phyloP scores from a whole-genome alignment of 2,888 invertebrate genomes.

The Glomeris marginata region DNA sequence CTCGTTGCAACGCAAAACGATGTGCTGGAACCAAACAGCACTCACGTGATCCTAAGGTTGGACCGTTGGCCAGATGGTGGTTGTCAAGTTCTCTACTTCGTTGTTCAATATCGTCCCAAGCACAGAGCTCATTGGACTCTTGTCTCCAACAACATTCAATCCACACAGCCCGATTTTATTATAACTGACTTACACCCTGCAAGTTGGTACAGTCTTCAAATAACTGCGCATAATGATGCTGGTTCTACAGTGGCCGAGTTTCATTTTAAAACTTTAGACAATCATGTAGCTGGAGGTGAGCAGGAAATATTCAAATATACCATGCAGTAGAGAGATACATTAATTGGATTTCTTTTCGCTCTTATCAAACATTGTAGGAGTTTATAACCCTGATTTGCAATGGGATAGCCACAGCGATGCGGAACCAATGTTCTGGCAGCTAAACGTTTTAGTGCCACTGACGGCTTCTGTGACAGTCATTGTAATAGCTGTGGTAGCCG shows the following conservation, averaged over 20 bases:
- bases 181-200: constrained; percentile 50
- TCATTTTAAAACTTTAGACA: constrained; percentile 49
- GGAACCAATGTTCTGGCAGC: constrained; percentile 10
- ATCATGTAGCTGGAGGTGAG: constrained; percentile 37
- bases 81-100: constrained; percentile 62
- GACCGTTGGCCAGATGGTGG: constrained; percentile 74
- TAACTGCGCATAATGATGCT: constrained; percentile 56
- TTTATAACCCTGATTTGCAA: not conserved
- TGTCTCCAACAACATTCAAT: constrained; percentile 37
- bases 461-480: constrained; percentile 13
- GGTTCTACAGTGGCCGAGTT: constrained; percentile 51
- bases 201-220: constrained; percentile 52
- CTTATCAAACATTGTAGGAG: not conserved
- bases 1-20: constrained; percentile 57
- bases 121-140: constrained; percentile 37
- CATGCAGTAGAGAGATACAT: no score
- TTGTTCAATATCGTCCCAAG: constrained; percentile 40
- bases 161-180: constrained; percentile 35
- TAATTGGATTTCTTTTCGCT: not conserved
- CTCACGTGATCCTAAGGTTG: constrained; percentile 60
- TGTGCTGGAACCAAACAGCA: constrained; percentile 58
- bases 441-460: constrained; percentile 13
- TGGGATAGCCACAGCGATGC: constrained; percentile 6
- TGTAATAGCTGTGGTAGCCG: constrained; percentile 13
- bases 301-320: not conserved